Evolutionary conservation across 2,797 vertebrate genomes (phyloP), one percentile per base, ranked within the genome.

Genomic region (Hippoglossus hippoglossus): DNA sequence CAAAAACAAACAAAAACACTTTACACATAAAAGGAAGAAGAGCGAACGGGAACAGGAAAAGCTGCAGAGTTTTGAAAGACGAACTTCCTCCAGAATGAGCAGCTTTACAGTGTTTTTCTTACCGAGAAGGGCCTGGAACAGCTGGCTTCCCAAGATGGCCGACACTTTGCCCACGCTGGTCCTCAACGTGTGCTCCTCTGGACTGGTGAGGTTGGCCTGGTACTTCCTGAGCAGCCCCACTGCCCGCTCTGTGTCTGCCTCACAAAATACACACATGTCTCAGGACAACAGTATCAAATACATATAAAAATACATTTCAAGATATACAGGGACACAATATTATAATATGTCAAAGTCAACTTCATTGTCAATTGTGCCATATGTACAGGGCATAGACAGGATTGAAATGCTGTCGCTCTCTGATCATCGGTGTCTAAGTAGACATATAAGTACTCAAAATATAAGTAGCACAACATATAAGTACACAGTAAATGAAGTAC

Each of bases 61-160:
- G 56, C 16, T 24, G 66, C 4, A 8, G 2, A 21, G 34, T 70
- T 79, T 77, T 46, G 19, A 63, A 79, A 81, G 34, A 71, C 16
- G 36, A 61, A 3, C 21, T 21, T 67, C 51, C 18, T 44, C 28
- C 47, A 72, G 66, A 81, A 78, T 19, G 63, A 70, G 24, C 28
- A 16, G 9, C 8, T 72, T 62, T 36, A 22, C 19, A 8, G 34
- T 26, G 56, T 77, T 75, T 75, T 67, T 64, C 93, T 93, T 94
- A 96, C 95, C 95, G 58, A 96, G 91, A 67, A 96, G 93, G 65
- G 95, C 95, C 73, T 94, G 94, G 82, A 96, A 96, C 67, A 96
- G 93, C 79, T 94, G 94, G 82, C 95, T 96, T 67, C 90, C 92
- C 81, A 95, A 83, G 77, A 95, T 93, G 73, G 91, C 63, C 10